Base-by-base conservation (phyloP, 1,140 invertebrate species). In the Papilio polyxenes region DNA sequence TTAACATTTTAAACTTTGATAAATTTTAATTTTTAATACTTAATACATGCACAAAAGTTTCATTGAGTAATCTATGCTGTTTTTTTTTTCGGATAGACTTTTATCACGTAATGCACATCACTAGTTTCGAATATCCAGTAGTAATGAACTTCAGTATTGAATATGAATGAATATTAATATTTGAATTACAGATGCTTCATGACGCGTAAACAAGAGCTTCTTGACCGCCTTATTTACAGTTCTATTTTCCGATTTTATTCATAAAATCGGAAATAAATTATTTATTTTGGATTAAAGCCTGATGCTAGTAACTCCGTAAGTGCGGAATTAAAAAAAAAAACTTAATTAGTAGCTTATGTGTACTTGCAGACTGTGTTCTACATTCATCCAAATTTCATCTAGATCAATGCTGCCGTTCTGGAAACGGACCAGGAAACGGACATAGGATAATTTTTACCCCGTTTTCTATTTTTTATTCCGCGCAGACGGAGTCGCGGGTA, bases 71-170 rank as follows among this genome's bases (percentile, higher is more conserved):
- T 53, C 10, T 13, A 48, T 81, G 62, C 69, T 82, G n/a, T 78
- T 7, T 44, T 44, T 44, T 44, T 44, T 44, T 44, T 3, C 40
- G 40, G 40, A 44, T 44, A 48, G 17, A 65, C 72, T 44, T 75
- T 78, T 31, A 72, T 31, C 7, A 20, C 9, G 40, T 31, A 15
- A 31, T 75, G 37, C 10, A 40, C 5, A 31, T 40, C 6, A 40
- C 37, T 75, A 75, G 37, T 9, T 15, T 44, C 7, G 40, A 13
- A 48, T 44, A 31, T 31, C 4, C 40, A 44, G 17, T 75, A 75
- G 72, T 76, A 76, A 76, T 76, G 75, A 76, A 76, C 40, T 76
- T 76, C 75, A 49, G 17, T 49, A 48, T 76, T 23, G n/a, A 48
- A 76, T 51, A 23, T n/a, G 74, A 23, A 44, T 75, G 74, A n/a